Base-by-base conservation (phyloP, 2,888 invertebrate genomes). In the Imbricaverruca yamaguchii region DNA sequence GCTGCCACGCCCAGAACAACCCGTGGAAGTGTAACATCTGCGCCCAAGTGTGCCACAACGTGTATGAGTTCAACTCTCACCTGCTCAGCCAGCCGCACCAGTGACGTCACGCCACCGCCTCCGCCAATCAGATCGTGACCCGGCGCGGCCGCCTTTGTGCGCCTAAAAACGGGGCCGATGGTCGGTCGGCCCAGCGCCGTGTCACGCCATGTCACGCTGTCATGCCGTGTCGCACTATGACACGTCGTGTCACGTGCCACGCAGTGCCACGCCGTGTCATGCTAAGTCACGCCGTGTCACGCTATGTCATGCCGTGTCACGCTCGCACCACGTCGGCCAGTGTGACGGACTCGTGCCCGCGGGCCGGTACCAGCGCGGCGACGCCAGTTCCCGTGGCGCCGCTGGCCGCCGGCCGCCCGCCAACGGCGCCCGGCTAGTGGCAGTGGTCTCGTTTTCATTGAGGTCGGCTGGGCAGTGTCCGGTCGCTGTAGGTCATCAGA, bases 21-120 rank as follows among this genome's bases (percentile, higher is more conserved):
- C 97, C 98, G 0, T 98, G 93, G 93, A 96, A 96, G 89, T 97
- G 97, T 89, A 98, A 98, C 89, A 95, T 98, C 85, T 98, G 98
- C 88, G 97, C 97, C 80, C 95, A 96, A 88, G 93, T 94, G 87
- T 96, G 96, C 88, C 93, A 93, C 88, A 96, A 97, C 87, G 94
- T 97, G 81, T 97, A 97, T 89, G 96, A 97, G 88, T 98, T 98
- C 90, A 96, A 97, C 90, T 95, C 96, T 85, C 96, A 97, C 91
- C 91, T 96, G 87, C 90, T 96, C 85, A 96, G 96, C 89, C 95
- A 95, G 89, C 95, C 94, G 88, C 96, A 96, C 89, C 95, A 96
- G 90, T 92, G 89, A 83, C 55, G 55, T 74, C 53, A 74, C 53
- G 39, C 12, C 10, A 23, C 65, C 65, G 65, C n/a, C 39, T 59